Evolutionary conservation across 2,113 vertebrate genomes (phyloP), one percentile per base, ranked within the genome.

Genomic region (Crypturellus undulatus): DNA sequence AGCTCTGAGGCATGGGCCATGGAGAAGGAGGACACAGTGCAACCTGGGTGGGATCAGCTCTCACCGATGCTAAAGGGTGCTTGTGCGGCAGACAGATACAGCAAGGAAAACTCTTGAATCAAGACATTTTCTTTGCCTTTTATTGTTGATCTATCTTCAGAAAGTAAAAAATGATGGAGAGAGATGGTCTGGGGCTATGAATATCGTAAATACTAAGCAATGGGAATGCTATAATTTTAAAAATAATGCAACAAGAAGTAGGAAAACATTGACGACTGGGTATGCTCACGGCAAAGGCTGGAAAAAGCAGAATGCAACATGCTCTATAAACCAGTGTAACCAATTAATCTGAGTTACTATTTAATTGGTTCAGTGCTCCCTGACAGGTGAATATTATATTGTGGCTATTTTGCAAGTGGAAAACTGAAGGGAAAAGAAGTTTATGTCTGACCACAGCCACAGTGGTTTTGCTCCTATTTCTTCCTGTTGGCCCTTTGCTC

Each of bases 391-490:
- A 32, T 22, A 68, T n/a, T n/a, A n/a, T 43, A 68, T 45, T 68
- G 42, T 68, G 42, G 30, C 40, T 32, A 45, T 68, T 68, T 68
- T 68, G 40, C 42, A 68, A 45, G 43, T 32, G 65, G 42, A 67
- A 67, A 67, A 43, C 19, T 20, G 26, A 68, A 54, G 52, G 52
- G 59, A 49, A 22, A 20, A 30, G 26, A 47, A 9, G 2, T 7
- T 72, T 54, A 52, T 25, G 26, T 54, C 15, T 88, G 38, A 40
- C 19, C 3, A 3, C 0, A 0, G 47, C 40, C 9, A 36, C 25
- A 32, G 0, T 12, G 26, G n/a, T 59, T 82, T 84, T 42, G 12
- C 85, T 59, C 8, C 21, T 40, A 3, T 14, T 34, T 42, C 16
- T 88, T 59, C 9, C 28, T 40, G 3, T 21, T 36, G 49, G 34